phyloP scores from a whole-genome alignment of 2,888 invertebrate species.

The Trilocha varians region DNA sequence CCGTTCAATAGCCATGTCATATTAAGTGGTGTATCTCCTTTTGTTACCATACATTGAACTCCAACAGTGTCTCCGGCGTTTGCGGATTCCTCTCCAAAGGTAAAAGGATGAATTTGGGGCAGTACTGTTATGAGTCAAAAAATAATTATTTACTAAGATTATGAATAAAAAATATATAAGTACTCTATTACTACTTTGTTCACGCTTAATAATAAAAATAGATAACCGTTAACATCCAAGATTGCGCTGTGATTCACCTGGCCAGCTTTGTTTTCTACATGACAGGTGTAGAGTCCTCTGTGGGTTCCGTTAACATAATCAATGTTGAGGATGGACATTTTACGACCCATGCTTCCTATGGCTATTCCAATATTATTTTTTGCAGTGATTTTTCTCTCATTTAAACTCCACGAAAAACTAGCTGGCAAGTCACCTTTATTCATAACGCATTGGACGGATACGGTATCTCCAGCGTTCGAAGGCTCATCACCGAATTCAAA shows the following conservation, averaged over 20 bases:
- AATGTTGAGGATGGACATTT: constrained; percentile 79
- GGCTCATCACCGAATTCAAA: constrained; percentile 79
- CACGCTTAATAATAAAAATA: constrained; percentile 1
- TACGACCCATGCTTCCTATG: constrained; percentile 75
- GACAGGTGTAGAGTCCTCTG: constrained; percentile 83
- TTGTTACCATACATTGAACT: constrained; percentile 81
- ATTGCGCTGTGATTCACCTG: constrained; percentile 77
- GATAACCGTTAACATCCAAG: constrained; percentile 82
- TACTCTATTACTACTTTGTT: constrained; percentile 75
- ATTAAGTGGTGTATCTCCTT: constrained; percentile 85
- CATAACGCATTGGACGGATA: constrained; percentile 81
- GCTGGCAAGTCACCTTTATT: constrained; percentile 87
- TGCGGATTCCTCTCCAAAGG: constrained; percentile 83
- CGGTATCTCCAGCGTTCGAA: constrained; percentile 83
- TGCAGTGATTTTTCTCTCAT: constrained; percentile 66
- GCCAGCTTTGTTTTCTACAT: constrained; percentile 80
- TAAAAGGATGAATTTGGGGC: constrained; percentile 84
- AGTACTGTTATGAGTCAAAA: constrained; percentile 71
- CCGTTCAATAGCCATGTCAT: constrained; percentile 85
- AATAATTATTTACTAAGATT: constrained; percentile 5
- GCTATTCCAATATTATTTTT: constrained; percentile 73
- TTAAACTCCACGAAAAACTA: constrained; percentile 79
- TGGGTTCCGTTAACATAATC: constrained; percentile 80
- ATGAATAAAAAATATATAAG: constrained; percentile 11
- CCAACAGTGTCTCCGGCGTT: constrained; percentile 85